Conservation (phyloP, 1,140 invertebrate genomes). For the Bombus terrestris region DNA sequence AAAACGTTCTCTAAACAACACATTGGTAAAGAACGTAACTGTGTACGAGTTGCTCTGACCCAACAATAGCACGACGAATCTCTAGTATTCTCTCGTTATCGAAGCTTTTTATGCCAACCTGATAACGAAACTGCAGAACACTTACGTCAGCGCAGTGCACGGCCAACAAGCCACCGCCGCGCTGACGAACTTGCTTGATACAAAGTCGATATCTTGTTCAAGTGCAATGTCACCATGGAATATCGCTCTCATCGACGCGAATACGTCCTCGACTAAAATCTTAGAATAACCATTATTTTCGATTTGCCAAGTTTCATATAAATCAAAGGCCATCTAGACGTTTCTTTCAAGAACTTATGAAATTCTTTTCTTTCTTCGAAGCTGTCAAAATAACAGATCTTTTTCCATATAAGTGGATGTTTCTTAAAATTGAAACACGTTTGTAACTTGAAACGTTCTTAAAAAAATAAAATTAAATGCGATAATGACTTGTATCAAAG, state of each 20-base stretch:
- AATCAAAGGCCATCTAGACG: no score
- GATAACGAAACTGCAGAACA: constrained; percentile 38
- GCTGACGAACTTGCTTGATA: constrained; percentile 3
- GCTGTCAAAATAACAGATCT: neutral
- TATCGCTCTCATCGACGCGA: neutral
- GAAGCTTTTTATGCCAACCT: constrained; percentile 9
- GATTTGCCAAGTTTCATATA: neutral
- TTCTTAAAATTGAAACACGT: no score
- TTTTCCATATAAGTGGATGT: no score
- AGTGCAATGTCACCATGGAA: constrained; percentile 30
- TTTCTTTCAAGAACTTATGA: no score
- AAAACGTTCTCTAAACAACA: neutral
- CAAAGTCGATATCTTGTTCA: constrained; percentile 37
- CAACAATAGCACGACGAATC: neutral
- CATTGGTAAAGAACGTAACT: neutral
- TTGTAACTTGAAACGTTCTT: neutral
- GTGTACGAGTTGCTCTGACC: neutral
- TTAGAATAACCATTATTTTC: neutral
- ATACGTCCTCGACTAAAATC: neutral
- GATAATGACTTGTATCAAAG: neutral
- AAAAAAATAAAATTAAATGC: neutral
- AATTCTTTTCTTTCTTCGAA: neutral
- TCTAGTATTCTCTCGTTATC: constrained; percentile 25
- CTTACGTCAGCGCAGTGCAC: constrained; percentile 6
- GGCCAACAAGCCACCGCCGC: neutral